Evolutionary conservation across 2,888 invertebrate genomes (phyloP).

Genomic region (Xestia ashworthii): DNA sequence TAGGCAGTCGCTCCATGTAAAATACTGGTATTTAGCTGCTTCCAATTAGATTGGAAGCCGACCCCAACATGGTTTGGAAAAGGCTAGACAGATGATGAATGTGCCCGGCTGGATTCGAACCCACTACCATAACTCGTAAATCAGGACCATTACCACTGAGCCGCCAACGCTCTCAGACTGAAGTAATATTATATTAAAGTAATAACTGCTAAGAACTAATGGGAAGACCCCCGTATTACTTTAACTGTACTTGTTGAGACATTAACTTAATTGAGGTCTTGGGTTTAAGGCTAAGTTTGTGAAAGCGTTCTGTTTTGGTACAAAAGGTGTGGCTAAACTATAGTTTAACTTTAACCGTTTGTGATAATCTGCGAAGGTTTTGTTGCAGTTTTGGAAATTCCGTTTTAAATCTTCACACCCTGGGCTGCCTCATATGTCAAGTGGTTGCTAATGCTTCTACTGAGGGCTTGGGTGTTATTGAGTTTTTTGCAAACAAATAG

Average conservation of each 20-base stretch:
- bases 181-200: background rate
- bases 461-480: background rate
- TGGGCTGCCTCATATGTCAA: background rate
- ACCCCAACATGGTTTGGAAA: background rate
- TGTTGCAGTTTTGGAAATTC: background rate
- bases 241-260: constrained; percentile 31
- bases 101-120: background rate
- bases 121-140: background rate
- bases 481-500: background rate
- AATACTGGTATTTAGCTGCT: background rate
- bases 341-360: constrained; percentile 11
- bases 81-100: background rate
- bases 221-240: constrained; percentile 14
- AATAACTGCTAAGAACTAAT: background rate
- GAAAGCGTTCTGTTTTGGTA: constrained; percentile 14
- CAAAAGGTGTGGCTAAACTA: constrained; percentile 19
- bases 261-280: constrained; percentile 34
- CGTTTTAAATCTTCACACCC: background rate
- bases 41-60: background rate
- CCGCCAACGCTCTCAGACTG: background rate
- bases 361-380: background rate
- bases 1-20: background rate
- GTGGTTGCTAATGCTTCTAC: background rate
- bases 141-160: background rate
- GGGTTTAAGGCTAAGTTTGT: constrained; percentile 26